phyloP scores from a whole-genome alignment of 2,797 vertebrate genomes.

The Peromyscus nudipes region DNA sequence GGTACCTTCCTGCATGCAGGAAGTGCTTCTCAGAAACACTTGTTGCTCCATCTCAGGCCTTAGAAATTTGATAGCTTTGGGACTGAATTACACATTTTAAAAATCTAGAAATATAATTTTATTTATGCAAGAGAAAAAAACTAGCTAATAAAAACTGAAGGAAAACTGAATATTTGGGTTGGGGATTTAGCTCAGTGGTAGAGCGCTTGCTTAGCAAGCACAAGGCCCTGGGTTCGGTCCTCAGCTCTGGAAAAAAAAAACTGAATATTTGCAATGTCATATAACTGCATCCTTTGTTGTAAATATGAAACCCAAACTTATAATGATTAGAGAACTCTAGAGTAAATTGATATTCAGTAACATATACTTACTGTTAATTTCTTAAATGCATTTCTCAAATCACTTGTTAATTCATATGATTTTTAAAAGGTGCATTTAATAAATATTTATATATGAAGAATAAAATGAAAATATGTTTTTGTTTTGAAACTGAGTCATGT shows the following conservation, averaged over 20 bases:
- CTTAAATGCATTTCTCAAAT: background rate
- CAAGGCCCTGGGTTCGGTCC: no score
- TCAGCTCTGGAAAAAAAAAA: no score
- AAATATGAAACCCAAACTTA: background rate
- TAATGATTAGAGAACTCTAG: background rate
- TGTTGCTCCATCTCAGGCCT: background rate
- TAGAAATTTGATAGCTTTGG: background rate
- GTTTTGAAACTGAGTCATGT: background rate
- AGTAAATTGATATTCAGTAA: slow-evolving; percentile 35
- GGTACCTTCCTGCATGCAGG: background rate
- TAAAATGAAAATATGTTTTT: slow-evolving; percentile 23
- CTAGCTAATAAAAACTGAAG: background rate
- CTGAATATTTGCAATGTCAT: background rate
- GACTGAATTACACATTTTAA: background rate
- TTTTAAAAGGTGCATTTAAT: background rate
- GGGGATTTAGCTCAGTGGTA: no score
- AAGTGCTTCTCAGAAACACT: slow-evolving; percentile 25
- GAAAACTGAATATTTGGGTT: slow-evolving; percentile 32
- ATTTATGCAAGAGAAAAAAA: background rate
- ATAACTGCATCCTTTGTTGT: background rate
- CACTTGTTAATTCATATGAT: slow-evolving; percentile 26
- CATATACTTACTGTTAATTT: background rate
- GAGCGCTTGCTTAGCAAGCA: no score
- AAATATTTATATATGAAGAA: slow-evolving; percentile 38
- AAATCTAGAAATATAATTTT: background rate